phyloP scores from a whole-genome alignment of 2,797 vertebrate species.

The Spinibarbus caldwelli region DNA sequence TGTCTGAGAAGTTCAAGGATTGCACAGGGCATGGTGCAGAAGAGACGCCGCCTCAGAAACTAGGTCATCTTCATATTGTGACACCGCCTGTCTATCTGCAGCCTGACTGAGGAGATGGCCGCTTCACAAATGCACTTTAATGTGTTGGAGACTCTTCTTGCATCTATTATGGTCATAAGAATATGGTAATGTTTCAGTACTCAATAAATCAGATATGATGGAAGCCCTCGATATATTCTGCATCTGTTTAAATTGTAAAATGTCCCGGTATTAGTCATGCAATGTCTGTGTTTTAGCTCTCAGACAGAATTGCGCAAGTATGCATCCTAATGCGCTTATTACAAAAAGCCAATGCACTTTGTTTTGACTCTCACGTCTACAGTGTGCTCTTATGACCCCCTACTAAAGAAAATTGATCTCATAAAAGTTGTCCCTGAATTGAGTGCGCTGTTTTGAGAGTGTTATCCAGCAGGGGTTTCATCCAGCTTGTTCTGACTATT shows the following conservation, averaged over 20 bases:
- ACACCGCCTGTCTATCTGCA: slow-evolving; percentile 38
- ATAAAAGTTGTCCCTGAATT: slow-evolving; percentile 12
- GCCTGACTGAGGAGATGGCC: slow-evolving; percentile 1
- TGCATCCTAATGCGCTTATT: slow-evolving; percentile 29
- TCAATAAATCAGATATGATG: slow-evolving; percentile 8
- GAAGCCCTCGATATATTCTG: not conserved
- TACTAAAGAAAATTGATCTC: slow-evolving; percentile 22
- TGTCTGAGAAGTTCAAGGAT: slow-evolving; percentile 54
- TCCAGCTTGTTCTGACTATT: slow-evolving; percentile 21
- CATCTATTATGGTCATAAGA: slow-evolving; percentile 24
- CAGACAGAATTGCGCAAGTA: slow-evolving; percentile 6
- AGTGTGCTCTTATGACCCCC: not conserved
- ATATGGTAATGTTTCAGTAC: slow-evolving; percentile 37
- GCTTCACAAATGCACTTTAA: slow-evolving; percentile 11
- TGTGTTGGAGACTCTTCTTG: not conserved
- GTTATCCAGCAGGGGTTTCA: slow-evolving; percentile 27
- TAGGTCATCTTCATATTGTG: slow-evolving; percentile 41
- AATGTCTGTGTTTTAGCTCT: slow-evolving; percentile 15
- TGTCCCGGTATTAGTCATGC: not conserved
- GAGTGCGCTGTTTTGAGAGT: slow-evolving; percentile 4
- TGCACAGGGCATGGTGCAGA: slow-evolving; percentile 26
- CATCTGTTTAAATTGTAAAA: not conserved
- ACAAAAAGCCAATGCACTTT: slow-evolving; percentile 8
- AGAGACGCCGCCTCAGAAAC: slow-evolving; percentile 29
- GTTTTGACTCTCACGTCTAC: not conserved